Conservation (phyloP, 2,113 vertebrate species). For the Anas platyrhynchos region DNA sequence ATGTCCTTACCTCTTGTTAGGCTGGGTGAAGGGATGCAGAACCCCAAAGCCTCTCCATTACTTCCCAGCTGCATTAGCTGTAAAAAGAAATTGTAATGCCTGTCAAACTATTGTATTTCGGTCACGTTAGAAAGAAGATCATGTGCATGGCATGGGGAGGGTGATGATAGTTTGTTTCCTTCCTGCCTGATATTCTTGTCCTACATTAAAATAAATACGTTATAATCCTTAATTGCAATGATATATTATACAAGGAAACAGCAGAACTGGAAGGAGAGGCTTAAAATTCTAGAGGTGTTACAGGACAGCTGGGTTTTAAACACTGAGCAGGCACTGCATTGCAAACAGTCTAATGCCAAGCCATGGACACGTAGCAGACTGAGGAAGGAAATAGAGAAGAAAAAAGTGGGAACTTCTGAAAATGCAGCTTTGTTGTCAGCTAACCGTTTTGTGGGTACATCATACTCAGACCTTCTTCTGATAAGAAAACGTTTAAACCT, state of each 20-base stretch:
- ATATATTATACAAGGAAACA: not conserved
- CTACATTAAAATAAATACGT: not conserved
- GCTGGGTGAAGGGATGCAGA: not conserved
- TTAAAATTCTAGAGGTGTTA: not conserved
- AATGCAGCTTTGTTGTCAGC: not conserved
- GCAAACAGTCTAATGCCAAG: not conserved
- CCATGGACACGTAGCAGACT: not conserved
- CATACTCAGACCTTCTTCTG: not conserved
- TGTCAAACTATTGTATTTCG: not conserved
- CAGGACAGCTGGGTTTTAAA: conserved; percentile 3
- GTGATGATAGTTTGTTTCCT: not conserved
- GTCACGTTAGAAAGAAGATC: not conserved
- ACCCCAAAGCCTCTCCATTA: not conserved
- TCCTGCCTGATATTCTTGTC: not conserved
- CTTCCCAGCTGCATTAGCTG: not conserved
- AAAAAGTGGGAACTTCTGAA: not conserved
- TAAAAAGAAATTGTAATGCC: not conserved
- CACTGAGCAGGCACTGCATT: not conserved
- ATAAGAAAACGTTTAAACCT: not conserved
- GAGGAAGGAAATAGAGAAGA: not conserved
- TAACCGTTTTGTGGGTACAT: not conserved
- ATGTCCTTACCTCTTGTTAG: not conserved
- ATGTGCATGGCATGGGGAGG: not conserved
- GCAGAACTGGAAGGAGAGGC: not conserved
- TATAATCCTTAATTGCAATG: not conserved